Conservation (phyloP, 2,797 vertebrate species). For the Staurois parvus region DNA sequence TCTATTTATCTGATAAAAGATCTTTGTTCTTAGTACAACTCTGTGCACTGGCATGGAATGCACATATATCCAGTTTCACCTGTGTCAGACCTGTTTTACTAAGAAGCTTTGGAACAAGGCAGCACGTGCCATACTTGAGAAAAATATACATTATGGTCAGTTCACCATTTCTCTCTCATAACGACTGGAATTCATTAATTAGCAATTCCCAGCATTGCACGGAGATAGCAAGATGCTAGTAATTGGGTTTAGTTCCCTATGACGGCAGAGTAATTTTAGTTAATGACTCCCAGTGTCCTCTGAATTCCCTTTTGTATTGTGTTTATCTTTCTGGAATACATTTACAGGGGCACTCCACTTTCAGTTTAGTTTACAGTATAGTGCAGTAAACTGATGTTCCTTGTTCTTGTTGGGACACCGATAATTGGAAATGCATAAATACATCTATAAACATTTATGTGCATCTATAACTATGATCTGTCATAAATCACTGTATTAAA, state of each 20-base stretch:
- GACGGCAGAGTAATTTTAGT: conserved; percentile 3
- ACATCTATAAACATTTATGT: too few species aligned
- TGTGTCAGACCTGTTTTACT: not conserved
- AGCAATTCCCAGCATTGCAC: conserved; percentile 9
- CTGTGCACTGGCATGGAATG: not conserved
- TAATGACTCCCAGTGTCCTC: conserved; percentile 36
- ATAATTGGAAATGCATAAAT: too few species aligned
- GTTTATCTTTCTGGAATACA: conserved; percentile 1
- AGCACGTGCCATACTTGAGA: not conserved
- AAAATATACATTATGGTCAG: conserved; percentile 10
- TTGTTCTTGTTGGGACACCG: not conserved
- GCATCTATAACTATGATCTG: too few species aligned
- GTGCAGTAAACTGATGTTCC: not conserved
- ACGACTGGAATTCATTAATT: conserved; percentile 32
- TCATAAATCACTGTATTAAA: too few species aligned
- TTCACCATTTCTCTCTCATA: not conserved
- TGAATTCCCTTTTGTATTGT: not conserved
- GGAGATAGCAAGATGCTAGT: conserved; percentile 10
- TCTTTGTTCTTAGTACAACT: not conserved
- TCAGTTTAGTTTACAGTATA: not conserved
- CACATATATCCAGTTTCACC: not conserved
- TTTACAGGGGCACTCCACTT: conserved; percentile 4
- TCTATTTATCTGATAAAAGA: not conserved
- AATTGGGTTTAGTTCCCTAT: conserved; percentile 30
- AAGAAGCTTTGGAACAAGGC: not conserved